phyloP scores from a whole-genome alignment of 2,888 invertebrate species.

The Tetramorium bicarinatum region DNA sequence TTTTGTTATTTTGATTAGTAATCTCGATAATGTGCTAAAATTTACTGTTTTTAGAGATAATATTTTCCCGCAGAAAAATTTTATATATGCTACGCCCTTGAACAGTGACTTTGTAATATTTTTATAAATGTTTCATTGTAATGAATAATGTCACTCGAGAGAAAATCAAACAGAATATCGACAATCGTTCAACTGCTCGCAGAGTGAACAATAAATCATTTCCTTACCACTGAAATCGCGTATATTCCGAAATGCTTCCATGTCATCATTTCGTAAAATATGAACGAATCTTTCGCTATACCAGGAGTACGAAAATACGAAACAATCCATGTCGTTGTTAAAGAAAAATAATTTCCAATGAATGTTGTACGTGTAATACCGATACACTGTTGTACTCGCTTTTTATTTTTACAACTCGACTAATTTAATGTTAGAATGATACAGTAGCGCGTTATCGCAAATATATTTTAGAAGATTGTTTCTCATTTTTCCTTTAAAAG shows the following conservation, averaged over 20 bases:
- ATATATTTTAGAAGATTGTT: neutral
- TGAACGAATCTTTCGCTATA: neutral
- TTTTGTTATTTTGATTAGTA: constrained; percentile 6
- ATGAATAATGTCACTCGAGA: neutral
- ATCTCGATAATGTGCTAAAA: constrained; percentile 1
- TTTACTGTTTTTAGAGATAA: neutral
- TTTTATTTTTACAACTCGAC: neutral
- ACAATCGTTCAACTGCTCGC: neutral
- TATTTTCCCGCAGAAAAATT: neutral
- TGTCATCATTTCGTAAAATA: neutral
- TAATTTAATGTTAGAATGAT: neutral
- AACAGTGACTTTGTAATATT: neutral
- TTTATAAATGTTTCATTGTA: neutral
- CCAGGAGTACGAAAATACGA: too few species aligned
- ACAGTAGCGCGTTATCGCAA: neutral
- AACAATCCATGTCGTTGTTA: neutral
- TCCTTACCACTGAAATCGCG: neutral
- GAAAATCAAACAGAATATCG: neutral
- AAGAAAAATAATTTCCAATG: neutral
- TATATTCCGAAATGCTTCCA: neutral
- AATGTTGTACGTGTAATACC: neutral
- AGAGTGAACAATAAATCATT: neutral
- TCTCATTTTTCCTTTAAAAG: neutral
- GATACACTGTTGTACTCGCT: neutral
- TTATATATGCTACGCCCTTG: neutral